Percentiles rank a stretch among this genome's conserved stretches.
phyloP scores from a whole-genome alignment of 1,140 invertebrate genomes.

The Scylla paramamosain region DNA sequence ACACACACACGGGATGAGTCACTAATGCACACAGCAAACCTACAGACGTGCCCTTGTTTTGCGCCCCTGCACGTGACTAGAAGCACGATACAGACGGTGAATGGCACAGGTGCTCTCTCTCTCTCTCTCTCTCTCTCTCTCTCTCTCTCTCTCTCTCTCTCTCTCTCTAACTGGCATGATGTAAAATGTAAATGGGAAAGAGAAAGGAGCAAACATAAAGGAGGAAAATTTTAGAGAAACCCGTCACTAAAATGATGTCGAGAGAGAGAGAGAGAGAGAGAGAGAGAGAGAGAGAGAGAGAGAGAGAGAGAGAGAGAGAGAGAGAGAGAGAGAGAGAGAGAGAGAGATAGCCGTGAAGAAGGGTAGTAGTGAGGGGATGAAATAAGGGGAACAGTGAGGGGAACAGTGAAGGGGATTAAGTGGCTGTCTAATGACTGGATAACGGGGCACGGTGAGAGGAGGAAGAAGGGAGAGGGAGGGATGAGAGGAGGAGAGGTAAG shows the following conservation, averaged over 20 bases:
- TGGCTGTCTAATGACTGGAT: background rate
- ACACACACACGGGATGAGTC: background rate
- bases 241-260: background rate
- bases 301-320: too few species aligned
- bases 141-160: constrained; percentile 49
- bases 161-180: background rate
- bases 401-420: background rate
- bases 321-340: background rate
- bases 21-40: background rate
- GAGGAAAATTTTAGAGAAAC: background rate
- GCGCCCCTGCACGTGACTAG: background rate
- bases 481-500: background rate
- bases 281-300: too few species aligned
- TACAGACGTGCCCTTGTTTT: background rate
- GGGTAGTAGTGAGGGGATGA: background rate
- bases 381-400: background rate
- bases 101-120: background rate
- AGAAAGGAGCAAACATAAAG: background rate
- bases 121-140: constrained; percentile 46
- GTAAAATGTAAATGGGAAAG: too few species aligned
- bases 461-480: background rate
- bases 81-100: background rate
- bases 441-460: background rate
- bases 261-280: too few species aligned
- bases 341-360: background rate